Evolutionary conservation across 2,888 invertebrate species (phyloP), one percentile per base, ranked within the genome.

Genomic region (Hypolimnas misippus): DNA sequence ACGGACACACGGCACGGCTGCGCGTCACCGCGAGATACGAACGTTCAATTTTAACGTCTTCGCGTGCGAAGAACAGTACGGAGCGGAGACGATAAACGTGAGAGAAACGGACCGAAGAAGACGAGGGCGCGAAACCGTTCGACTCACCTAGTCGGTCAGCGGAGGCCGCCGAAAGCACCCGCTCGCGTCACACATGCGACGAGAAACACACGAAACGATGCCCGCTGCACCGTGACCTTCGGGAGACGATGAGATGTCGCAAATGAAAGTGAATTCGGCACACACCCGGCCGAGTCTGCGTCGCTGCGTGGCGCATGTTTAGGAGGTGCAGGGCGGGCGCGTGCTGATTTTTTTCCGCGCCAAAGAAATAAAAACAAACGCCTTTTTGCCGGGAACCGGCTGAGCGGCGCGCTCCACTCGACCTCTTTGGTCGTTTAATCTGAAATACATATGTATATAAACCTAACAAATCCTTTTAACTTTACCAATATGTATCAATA

Each of bases 281-380:
- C 84, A 87, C 89, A 87, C 84, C 88, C 89, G 84, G 82, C 79
- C 86, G 86, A 84, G 82, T 86, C 87, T 86, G 91, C 91, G 92
- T 90, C 92, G 92, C 89, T 90, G 92, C 92, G 92, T 90, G 89
- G 92, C 92, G 92, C 92, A 92, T 92, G 92, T 90, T 90, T 89
- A 89, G 89, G 87, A 87, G 92, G 88, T 91, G 90, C 90, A 92
- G 89, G 89, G 89, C 90, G 91, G 89, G 92, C 86, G 87, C 87
- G 87, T 87, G 87, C 84, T 85, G 79, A 86, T 86, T 88, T 88
- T 81, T 92, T 91, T 86, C 84, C 89, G 87, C 87, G 85, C 83
- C 86, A 83, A 88, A 88, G 90, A 91, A 92, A 91, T 89, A 92
- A 92, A 91, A 92, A 91, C 90, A 91, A 91, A 87, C 86, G 87